A percentile compares a stretch with the other conserved stretches of the same genome.
phyloP scores from a whole-genome alignment of 2,113 vertebrate species.

The Semicossyphus pulcher region DNA sequence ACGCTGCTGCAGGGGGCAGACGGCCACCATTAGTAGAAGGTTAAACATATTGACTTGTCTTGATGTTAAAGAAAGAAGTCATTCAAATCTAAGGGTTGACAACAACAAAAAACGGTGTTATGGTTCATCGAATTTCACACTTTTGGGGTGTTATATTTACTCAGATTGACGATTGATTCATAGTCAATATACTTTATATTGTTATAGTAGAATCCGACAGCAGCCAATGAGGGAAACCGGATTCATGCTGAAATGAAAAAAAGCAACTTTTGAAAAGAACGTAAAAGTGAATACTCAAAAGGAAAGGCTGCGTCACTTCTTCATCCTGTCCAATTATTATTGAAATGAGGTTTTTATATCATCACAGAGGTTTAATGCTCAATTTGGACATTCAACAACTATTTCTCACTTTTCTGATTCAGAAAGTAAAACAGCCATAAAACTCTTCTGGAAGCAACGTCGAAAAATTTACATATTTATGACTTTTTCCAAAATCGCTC shows the following conservation, averaged over 20 bases:
- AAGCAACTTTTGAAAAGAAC: neutral
- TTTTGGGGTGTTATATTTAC: too few relatives aligned
- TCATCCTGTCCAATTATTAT: neutral
- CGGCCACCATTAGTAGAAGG: too few relatives aligned
- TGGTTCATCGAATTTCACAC: too few relatives aligned
- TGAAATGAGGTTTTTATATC: constrained; percentile 23
- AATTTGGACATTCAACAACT: constrained; percentile 19
- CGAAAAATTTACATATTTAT: constrained; percentile 45
- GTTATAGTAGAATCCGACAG: too few relatives aligned
- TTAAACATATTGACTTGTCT: too few relatives aligned
- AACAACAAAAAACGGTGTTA: too few relatives aligned
- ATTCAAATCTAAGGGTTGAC: too few relatives aligned
- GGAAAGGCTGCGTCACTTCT: neutral
- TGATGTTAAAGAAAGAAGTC: too few relatives aligned
- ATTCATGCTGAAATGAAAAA: neutral
- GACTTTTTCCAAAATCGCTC: constrained; percentile 6
- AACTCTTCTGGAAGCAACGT: neutral
- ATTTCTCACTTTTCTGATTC: neutral
- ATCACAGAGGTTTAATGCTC: neutral
- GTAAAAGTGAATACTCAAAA: neutral
- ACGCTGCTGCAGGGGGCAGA: too few relatives aligned
- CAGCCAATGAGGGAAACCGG: too few relatives aligned
- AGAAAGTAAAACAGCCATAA: constrained; percentile 21
- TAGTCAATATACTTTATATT: too few relatives aligned
- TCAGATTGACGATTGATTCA: too few relatives aligned